Evolutionary conservation across 2,113 vertebrate species (phyloP).

Genomic region (Oncorhynchus nerka): DNA sequence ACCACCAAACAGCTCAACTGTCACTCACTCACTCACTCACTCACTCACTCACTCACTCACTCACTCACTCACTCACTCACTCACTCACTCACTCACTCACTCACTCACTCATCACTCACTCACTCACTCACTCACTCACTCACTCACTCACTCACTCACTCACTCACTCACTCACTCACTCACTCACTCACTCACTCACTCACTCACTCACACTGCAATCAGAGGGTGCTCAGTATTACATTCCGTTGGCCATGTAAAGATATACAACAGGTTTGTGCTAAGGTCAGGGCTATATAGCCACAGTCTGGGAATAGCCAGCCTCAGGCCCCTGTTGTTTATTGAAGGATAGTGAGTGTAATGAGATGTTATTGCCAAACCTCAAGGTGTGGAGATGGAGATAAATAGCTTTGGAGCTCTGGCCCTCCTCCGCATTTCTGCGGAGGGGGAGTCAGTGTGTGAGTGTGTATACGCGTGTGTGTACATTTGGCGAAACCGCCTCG

Average conservation of each 20-base stretch:
- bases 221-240: neutral
- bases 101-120: conserved; percentile 10
- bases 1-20: neutral
- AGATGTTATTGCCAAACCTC: conserved; percentile 42
- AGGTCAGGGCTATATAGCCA: conserved; percentile 22
- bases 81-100: neutral
- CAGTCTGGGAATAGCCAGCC: conserved; percentile 6
- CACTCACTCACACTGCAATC: neutral
- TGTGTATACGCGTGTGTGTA: neutral
- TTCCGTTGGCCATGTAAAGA: conserved; percentile 52
- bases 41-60: conserved; percentile 5
- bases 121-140: conserved; percentile 7
- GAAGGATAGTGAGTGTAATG: conserved; percentile 45
- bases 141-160: conserved; percentile 7
- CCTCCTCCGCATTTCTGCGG: conserved; percentile 18
- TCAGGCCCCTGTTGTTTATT: conserved; percentile 42
- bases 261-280: conserved; percentile 38
- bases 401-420: conserved; percentile 33
- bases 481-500: neutral
- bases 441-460: neutral
- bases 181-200: too few relatives aligned
- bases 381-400: conserved; percentile 55
- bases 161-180: neutral
- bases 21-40: conserved; percentile 8
- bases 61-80: conserved; percentile 4